These are phyloP conservation scores for Lycia hirtaria DNA, from an alignment of 2,888 invertebrate species.

Conservation along the genomic window DNA sequence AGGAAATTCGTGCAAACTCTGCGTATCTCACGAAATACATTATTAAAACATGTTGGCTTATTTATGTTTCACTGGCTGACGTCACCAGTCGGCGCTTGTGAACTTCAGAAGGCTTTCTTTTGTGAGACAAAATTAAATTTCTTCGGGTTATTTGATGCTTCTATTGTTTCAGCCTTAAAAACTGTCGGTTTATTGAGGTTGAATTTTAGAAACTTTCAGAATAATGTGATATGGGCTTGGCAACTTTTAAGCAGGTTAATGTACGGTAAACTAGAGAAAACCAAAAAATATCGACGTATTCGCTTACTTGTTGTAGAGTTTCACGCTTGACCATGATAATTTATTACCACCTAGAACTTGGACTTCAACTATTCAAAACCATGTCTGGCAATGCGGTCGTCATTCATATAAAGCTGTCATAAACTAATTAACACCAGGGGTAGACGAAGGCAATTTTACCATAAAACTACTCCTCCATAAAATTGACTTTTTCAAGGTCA, in stretches of 20 bases:
- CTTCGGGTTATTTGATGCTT: background rate
- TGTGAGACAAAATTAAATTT: slow-evolving; percentile 22
- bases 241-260: background rate
- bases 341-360: too few species aligned
- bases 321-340: too few species aligned
- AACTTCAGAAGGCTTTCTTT: slow-evolving; percentile 9
- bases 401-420: too few species aligned
- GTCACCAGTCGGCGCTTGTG: slow-evolving; percentile 10
- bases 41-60: slow-evolving; percentile 27
- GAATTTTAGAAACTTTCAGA: background rate
- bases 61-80: slow-evolving; percentile 20
- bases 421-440: too few species aligned
- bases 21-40: slow-evolving; percentile 24
- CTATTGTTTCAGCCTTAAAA: background rate
- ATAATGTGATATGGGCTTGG: background rate
- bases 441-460: too few species aligned
- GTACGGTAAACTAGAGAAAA: too few species aligned
- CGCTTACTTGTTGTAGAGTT: too few species aligned
- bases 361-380: too few species aligned
- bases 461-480: too few species aligned
- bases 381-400: too few species aligned
- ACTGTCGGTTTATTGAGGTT: background rate
- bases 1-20: slow-evolving; percentile 13
- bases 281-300: too few species aligned
- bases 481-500: too few species aligned